Evolutionary conservation across 92 coral and sea anemone species (phyloP).

Genomic region (Palythoa heliodiscus): DNA sequence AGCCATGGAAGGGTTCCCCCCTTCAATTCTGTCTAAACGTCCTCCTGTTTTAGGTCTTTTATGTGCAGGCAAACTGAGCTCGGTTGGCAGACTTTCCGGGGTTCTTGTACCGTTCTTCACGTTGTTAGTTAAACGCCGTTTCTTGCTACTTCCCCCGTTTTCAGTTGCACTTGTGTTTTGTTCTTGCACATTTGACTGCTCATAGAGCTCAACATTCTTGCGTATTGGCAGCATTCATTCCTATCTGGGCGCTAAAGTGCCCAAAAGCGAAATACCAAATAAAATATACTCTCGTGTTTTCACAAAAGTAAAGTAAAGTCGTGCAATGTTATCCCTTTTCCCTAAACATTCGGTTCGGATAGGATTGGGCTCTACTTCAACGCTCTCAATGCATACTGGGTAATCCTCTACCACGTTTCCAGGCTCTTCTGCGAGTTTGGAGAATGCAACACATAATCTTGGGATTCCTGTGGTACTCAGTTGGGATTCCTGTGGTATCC

Average conservation of each 20-base stretch:
- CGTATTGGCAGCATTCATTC: slow-evolving; percentile 99
- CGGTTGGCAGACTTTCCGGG: slow-evolving; percentile 80
- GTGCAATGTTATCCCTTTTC: not conserved
- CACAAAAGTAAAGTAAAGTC: slow-evolving; percentile 7
- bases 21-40: slow-evolving; percentile 67
- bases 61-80: slow-evolving; percentile 77
- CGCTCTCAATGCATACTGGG: slow-evolving; percentile 16
- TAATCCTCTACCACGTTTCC: not conserved
- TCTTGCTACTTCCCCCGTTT: slow-evolving; percentile 80
- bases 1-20: slow-evolving; percentile 76
- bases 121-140: slow-evolving; percentile 82
- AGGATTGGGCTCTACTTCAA: slow-evolving; percentile 29
- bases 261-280: slow-evolving; percentile 48
- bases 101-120: slow-evolving; percentile 90
- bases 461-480: too few relatives aligned
- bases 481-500: too few relatives aligned
- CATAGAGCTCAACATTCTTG: slow-evolving; percentile 86
- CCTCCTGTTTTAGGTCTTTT: slow-evolving; percentile 81
- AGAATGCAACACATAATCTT: too few relatives aligned
- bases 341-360: slow-evolving; percentile 17
- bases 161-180: slow-evolving; percentile 82
- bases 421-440: not conserved
- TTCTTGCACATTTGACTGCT: slow-evolving; percentile 74
- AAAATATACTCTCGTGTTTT: not conserved
- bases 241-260: slow-evolving; percentile 77